These are phyloP conservation scores for Holothuria scabra DNA, from an alignment of 53 echinoderm and acorn worm genomes.

Conservation along the genomic window DNA sequence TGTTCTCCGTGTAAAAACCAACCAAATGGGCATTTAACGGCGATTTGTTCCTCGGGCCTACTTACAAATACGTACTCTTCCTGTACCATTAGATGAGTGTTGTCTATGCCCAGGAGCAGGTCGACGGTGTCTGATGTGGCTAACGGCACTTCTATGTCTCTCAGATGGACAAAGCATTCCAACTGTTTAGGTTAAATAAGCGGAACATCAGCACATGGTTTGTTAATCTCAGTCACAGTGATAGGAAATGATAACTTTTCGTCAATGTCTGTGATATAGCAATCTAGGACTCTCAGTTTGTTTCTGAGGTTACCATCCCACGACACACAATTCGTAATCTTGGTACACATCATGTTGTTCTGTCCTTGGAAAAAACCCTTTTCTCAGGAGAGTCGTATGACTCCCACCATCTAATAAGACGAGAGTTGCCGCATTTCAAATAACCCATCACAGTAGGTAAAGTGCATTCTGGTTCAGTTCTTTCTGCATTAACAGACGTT, in stretches of 20 bases:
- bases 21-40: too few species aligned
- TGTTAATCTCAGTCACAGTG: slow-evolving; percentile 67
- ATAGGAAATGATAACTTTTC: slow-evolving; percentile 71
- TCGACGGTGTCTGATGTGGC: too few species aligned
- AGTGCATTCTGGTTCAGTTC: slow-evolving; percentile 46
- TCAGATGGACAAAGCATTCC: slow-evolving; percentile 56
- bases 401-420: slow-evolving; percentile 73
- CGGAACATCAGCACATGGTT: slow-evolving; percentile 73
- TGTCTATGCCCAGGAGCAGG: too few species aligned
- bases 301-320: slow-evolving; percentile 59
- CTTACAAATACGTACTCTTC: too few species aligned
- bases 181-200: slow-evolving; percentile 60
- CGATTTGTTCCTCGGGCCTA: too few species aligned
- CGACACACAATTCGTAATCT: slow-evolving; percentile 74
- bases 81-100: too few species aligned
- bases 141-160: too few species aligned
- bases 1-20: too few species aligned
- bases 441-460: slow-evolving; percentile 78
- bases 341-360: slow-evolving; percentile 62
- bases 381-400: slow-evolving; percentile 70
- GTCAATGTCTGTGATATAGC: slow-evolving; percentile 61
- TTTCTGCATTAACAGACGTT: slow-evolving; percentile 34
- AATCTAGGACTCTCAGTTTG: slow-evolving; percentile 68
- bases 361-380: slow-evolving; percentile 61
- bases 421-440: slow-evolving; percentile 57